Conservation (phyloP, 2,797 vertebrate species). For the Staurois parvus region DNA sequence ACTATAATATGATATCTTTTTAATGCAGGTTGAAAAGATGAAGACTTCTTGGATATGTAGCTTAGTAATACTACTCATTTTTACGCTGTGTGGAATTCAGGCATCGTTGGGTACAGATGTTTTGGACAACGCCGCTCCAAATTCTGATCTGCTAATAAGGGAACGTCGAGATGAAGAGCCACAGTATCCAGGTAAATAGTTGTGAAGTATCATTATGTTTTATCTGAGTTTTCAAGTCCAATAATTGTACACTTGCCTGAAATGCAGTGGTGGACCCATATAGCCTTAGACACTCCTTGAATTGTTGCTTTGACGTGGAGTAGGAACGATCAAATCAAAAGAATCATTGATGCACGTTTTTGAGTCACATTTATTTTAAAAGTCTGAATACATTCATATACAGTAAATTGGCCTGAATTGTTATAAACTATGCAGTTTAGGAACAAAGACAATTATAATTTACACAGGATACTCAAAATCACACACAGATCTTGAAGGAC, state of each 20-base stretch:
- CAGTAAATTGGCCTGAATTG: too few relatives aligned
- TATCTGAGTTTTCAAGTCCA: too few relatives aligned
- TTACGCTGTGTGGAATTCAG: slow-evolving; percentile 8
- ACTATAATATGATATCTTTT: background rate
- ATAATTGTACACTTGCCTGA: background rate
- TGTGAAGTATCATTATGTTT: background rate
- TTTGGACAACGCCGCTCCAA: background rate
- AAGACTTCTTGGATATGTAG: background rate
- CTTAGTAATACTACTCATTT: background rate
- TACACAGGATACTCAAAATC: too few relatives aligned
- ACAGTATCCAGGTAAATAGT: slow-evolving; percentile 42
- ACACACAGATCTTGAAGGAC: too few relatives aligned
- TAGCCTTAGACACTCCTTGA: too few relatives aligned
- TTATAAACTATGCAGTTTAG: too few relatives aligned
- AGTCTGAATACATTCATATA: too few relatives aligned
- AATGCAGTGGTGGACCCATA: background rate
- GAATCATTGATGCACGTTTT: too few relatives aligned
- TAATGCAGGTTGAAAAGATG: slow-evolving; percentile 16
- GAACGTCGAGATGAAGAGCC: slow-evolving; percentile 49
- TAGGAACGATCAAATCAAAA: too few relatives aligned
- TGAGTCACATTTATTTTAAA: too few relatives aligned
- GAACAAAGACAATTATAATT: too few relatives aligned
- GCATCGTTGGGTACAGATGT: background rate
- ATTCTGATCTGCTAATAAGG: slow-evolving; percentile 7
- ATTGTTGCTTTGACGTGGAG: too few relatives aligned